Evolutionary conservation across 2,113 vertebrate genomes (phyloP).

Genomic region (Ia io): DNA sequence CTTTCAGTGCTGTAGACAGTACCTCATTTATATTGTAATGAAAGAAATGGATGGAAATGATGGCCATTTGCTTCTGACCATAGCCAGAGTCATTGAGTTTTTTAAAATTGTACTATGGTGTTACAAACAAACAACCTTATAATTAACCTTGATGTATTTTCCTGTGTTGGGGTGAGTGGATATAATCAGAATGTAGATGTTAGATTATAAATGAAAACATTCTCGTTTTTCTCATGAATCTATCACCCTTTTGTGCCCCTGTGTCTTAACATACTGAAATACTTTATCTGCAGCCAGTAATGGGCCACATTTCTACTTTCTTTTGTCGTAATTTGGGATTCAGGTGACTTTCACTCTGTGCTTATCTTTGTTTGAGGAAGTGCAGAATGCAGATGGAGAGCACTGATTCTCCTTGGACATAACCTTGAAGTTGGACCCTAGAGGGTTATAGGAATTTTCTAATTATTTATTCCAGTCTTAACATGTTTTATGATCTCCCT

Average conservation of each 20-base stretch:
- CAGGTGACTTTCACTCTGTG: slow-evolving; percentile 27
- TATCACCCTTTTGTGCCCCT: background rate
- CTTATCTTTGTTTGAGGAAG: slow-evolving; percentile 50
- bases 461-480: slow-evolving; percentile 67
- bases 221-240: slow-evolving; percentile 42
- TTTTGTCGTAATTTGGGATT: slow-evolving; percentile 21
- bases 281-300: slow-evolving; percentile 8
- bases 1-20: slow-evolving; percentile 6
- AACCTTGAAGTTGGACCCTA: slow-evolving; percentile 62
- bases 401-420: slow-evolving; percentile 59
- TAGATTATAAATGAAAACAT: slow-evolving; percentile 37
- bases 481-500: slow-evolving; percentile 53
- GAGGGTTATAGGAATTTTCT: slow-evolving; percentile 60
- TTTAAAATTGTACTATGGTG: background rate
- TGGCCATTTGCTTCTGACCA: slow-evolving; percentile 39
- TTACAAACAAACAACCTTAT: slow-evolving; percentile 6
- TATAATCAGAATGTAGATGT: background rate
- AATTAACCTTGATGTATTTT: slow-evolving; percentile 22
- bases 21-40: slow-evolving; percentile 42
- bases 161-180: background rate
- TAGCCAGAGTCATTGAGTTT: background rate
- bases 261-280: slow-evolving; percentile 5
- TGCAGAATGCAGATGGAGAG: slow-evolving; percentile 24
- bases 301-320: background rate
- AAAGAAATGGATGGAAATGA: slow-evolving; percentile 14